Percentiles rank a stretch among this genome's conserved stretches.
Conservation (phyloP, 1,140 invertebrate genomes). For the Augochlora pura region DNA sequence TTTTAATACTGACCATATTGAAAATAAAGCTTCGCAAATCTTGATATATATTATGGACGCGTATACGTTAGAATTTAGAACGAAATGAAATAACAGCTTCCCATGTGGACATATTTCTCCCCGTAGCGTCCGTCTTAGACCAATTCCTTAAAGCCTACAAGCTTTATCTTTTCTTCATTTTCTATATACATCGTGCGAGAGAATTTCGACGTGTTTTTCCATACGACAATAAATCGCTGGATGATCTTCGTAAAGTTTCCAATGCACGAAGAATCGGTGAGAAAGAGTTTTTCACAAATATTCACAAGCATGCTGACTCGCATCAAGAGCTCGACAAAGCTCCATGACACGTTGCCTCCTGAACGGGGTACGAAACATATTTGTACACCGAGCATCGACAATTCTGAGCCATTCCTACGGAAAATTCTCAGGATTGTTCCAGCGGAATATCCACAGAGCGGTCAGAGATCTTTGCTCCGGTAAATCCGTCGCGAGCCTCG, state of each 20-base stretch:
- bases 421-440: constrained; percentile 28
- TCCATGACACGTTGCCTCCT: constrained; percentile 67
- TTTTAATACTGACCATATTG: constrained; percentile 52
- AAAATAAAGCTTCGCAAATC: constrained; percentile 41
- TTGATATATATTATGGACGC: constrained; percentile 23
- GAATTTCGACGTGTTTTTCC: neutral
- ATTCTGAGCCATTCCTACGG: constrained; percentile 34
- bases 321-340: constrained; percentile 25
- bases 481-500: constrained; percentile 31
- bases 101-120: constrained; percentile 1
- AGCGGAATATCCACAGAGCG: constrained; percentile 15
- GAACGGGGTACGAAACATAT: constrained; percentile 60
- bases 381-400: constrained; percentile 51
- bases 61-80: constrained; percentile 19
- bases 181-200: neutral
- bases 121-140: neutral
- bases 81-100: constrained; percentile 1
- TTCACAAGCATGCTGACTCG: constrained; percentile 49
- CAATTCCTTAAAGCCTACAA: constrained; percentile 13
- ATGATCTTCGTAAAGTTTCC: neutral
- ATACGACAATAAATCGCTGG: neutral
- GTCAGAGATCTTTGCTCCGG: neutral
- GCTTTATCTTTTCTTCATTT: constrained; percentile 2
- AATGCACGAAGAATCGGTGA: neutral
- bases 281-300: constrained; percentile 13